Base-by-base conservation (phyloP, 2,797 vertebrate species). In the Capromys pilorides region DNA sequence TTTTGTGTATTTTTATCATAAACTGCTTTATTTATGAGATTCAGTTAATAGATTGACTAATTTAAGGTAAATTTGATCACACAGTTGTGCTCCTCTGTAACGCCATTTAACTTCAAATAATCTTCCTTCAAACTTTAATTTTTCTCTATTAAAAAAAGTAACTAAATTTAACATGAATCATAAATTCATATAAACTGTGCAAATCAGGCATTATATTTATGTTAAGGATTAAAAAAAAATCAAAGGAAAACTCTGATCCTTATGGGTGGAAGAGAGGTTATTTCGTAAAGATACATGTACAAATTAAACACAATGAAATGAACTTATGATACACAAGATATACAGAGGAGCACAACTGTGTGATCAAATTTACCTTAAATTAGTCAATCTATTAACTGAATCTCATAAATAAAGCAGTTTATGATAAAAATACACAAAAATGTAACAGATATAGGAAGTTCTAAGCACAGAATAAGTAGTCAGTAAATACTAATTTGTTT, bases 161-260 rank as follows among this genome's bases (percentile, higher is more conserved):
- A n/a, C n/a, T 57, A 28, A 28, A 83, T 59, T 61, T 84, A 85
- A 71, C 18, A 54, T 11, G 18, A 69, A 79, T 54, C n/a, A 86
- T 62, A 11, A 80, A 86, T 67, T 39, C 19, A 96, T 75, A 87
- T 57, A 78, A 86, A 93, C 31, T 57, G 86, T 54, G 21, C 89
- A 33, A 71, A 59, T 21, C n/a, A 94, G 4, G 4, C 49, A 75
- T 73, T 45, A 33, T 36, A 84, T 39, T n/a, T n/a, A n/a, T n/a
- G n/a, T 86, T 21, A 45, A 12, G 4, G 1, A n/a, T 86, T 93
- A 91, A 78, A 90, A 66, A 93, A 78, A 90, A 59, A 81, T 49
- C 21, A 2, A 85, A 78, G 51, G 41, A 57, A 45, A 91, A 19
- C 16, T 83, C 13, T 49, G 33, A 90, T 83, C 18, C 66, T 86